These are phyloP conservation scores for Axea sp. DNA, from an alignment of 2,888 invertebrate species.

Conservation along the genomic window DNA sequence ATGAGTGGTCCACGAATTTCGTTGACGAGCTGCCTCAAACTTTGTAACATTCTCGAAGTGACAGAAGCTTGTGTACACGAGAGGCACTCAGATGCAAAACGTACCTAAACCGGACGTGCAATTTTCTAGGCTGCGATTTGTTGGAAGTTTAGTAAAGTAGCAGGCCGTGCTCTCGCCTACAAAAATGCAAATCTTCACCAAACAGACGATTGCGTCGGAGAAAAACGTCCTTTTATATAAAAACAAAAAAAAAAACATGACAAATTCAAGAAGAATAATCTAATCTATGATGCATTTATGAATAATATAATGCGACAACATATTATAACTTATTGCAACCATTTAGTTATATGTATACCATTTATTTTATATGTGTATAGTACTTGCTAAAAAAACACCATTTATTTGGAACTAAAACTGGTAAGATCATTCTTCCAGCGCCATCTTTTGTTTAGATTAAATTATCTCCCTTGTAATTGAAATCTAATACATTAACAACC, in stretches of 20 bases:
- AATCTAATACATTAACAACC: too few relatives aligned
- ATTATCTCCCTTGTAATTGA: too few relatives aligned
- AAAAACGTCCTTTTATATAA: conserved; percentile 30
- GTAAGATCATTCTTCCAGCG: too few relatives aligned
- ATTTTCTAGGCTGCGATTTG: conserved; percentile 68
- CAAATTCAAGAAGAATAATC: conserved; percentile 48
- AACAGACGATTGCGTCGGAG: conserved; percentile 52
- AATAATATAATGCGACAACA: conserved; percentile 26
- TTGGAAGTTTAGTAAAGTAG: conserved; percentile 66
- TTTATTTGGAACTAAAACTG: too few relatives aligned
- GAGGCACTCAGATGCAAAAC: conserved; percentile 66
- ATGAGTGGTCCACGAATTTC: conserved; percentile 51
- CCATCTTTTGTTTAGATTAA: too few relatives aligned
- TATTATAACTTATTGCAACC: conserved; percentile 14
- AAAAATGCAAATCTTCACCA: conserved; percentile 67
- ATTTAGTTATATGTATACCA: conserved; percentile 15
- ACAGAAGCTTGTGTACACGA: conserved; percentile 52
- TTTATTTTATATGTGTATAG: too few relatives aligned
- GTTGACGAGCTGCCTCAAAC: conserved; percentile 55
- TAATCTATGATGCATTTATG: conserved; percentile 44
- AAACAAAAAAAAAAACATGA: conserved; percentile 22
- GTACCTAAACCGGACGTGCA: conserved; percentile 67
- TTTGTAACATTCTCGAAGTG: conserved; percentile 36
- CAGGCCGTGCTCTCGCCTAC: conserved; percentile 67
- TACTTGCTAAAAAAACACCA: too few relatives aligned